Evolutionary conservation across 2,797 vertebrate species (phyloP), one percentile per base, ranked within the genome.

Genomic region (Coilia nasus): DNA sequence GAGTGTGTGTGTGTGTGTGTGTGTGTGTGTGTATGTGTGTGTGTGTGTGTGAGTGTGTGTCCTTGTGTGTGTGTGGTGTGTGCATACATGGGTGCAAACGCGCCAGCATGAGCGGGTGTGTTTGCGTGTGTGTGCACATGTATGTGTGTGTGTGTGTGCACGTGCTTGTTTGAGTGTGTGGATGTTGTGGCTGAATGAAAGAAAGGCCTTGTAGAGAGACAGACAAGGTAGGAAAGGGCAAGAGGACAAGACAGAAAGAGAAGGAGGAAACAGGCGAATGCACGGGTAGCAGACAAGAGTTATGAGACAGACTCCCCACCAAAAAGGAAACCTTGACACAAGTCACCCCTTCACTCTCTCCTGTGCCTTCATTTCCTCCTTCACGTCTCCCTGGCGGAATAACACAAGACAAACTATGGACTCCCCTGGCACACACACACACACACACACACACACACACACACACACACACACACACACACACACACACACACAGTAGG

Each of bases 151-250:
- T 67, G 62, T 28, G 23, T 67, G 0, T 28, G 62, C 15, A 2
- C 25, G 15, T 35, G 14, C 15, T 0, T 25, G n/a, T 64, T 0
- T 35, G 6, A 6, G 14, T 23, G 54, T 54, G 80, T 88, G 82
- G 23, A 31, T 67, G 10, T 31, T 28, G 64, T 35, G 64, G 23
- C n/a, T 31, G 28, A 6, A 19, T 3, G 19, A 41, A 75, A 75
- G 12, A 75, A 41, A 31, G 4, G 12, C 5, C 15, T 71, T 35
- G 15, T 14, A 41, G 67, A 75, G 35, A 41, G 67, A 90, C 84
- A 88, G 50, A 54, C 89, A 71, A 86, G 87, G 88, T 6, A 25
- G 31, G 67, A 75, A 7, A 75, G 28, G 67, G 15, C 12, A 75
- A 6, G 67, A 35, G 6, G 3, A 28, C 12, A 71, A 14, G 64